These are phyloP conservation scores for Pogonophryne albipinna DNA, from an alignment of 2,797 vertebrate genomes.

Conservation along the genomic window DNA sequence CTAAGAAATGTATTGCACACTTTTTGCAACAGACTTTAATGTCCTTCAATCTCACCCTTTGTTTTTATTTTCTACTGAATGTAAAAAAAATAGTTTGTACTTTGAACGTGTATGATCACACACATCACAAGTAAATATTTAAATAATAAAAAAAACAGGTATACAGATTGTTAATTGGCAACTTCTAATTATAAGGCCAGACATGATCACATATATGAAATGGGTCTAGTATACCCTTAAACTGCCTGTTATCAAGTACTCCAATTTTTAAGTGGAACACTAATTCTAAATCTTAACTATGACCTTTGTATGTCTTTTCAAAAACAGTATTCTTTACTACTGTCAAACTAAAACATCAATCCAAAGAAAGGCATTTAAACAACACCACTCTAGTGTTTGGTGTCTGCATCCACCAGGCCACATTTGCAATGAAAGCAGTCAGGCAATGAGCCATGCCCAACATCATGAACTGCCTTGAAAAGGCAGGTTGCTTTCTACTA, in stretches of 20 bases:
- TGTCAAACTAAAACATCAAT: constrained; percentile 5
- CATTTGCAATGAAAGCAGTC: constrained; percentile 42
- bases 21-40: constrained; percentile 23
- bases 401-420: constrained; percentile 21
- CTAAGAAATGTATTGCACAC: not conserved
- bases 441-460: constrained; percentile 29
- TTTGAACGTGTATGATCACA: too few species aligned
- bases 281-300: not conserved
- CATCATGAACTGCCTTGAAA: constrained; percentile 20
- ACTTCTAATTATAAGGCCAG: too few species aligned
- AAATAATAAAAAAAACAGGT: too few species aligned
- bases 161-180: too few species aligned
- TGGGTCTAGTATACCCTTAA: too few species aligned
- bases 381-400: not conserved
- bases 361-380: not conserved
- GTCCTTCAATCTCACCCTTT: constrained; percentile 27
- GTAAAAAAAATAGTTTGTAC: too few species aligned
- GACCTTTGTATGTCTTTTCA: not conserved
- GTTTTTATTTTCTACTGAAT: too few species aligned
- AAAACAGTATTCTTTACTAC: not conserved
- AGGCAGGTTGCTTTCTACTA: constrained; percentile 7
- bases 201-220: too few species aligned
- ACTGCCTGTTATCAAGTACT: constrained; percentile 1
- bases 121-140: too few species aligned
- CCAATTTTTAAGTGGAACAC: not conserved